A percentile compares a stretch with the other conserved stretches of the same genome.
phyloP scores from a whole-genome alignment of 1,140 invertebrate species.

The Drosophila mojavensis region DNA sequence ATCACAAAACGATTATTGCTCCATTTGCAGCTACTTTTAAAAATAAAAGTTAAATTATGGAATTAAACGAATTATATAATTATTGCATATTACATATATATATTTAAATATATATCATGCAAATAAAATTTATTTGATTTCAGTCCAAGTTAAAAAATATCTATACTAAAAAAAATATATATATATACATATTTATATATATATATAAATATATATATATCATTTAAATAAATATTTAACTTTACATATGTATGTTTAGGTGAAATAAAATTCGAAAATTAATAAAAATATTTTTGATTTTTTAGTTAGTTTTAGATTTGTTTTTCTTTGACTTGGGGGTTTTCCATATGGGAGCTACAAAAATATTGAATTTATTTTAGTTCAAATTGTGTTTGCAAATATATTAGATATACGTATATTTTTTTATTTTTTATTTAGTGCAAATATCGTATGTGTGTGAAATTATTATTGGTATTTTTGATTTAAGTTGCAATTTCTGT shows the following conservation, averaged over 20 bases:
- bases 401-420: constrained; percentile 1
- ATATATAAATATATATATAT: no score
- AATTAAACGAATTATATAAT: constrained; percentile 28
- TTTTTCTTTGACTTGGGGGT: constrained; percentile 36
- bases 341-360: constrained; percentile 4
- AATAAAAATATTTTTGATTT: constrained; percentile 48
- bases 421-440: constrained; percentile 16
- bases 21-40: constrained; percentile 62
- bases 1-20: constrained; percentile 45
- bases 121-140: constrained; percentile 81
- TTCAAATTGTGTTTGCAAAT: constrained; percentile 7
- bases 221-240: constrained; percentile 24
- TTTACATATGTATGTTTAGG: constrained; percentile 28
- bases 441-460: constrained; percentile 26
- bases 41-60: constrained; percentile 23
- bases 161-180: constrained; percentile 41
- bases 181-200: constrained; percentile 14
- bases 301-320: constrained; percentile 45
- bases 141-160: constrained; percentile 73
- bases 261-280: constrained; percentile 60
- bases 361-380: neutral
- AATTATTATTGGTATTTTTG: constrained; percentile 3
- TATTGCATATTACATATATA: constrained; percentile 24
- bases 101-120: constrained; percentile 39
- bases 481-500: constrained; percentile 23